Percentiles rank a stretch among this genome's conserved stretches.
These are phyloP conservation scores for Osmerus eperlanus DNA, from an alignment of 2,113 vertebrate genomes.

Conservation along the genomic window DNA sequence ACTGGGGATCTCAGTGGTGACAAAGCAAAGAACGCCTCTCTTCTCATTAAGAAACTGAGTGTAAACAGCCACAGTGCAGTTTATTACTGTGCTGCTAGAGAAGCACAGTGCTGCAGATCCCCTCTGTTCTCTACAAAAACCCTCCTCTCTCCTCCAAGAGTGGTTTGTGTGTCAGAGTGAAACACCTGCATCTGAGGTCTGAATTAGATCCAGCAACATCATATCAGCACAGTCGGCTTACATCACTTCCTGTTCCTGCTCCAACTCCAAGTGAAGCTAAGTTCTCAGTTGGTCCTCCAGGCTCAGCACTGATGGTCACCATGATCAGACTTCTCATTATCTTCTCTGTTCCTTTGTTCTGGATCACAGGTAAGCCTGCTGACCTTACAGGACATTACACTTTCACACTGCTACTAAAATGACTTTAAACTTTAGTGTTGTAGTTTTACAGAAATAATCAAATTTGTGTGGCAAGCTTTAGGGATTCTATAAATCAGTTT, in stretches of 20 bases:
- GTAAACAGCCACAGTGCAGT: conserved; percentile 26
- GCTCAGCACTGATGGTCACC: no score
- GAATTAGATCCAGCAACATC: not conserved
- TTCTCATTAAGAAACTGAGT: conserved; percentile 8
- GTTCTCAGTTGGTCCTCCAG: no score
- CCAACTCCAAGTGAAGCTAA: not conserved
- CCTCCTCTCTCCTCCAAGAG: not conserved
- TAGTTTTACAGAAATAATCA: no score
- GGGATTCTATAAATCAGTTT: no score
- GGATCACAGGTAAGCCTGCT: no score
- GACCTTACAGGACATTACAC: no score
- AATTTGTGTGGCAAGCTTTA: no score
- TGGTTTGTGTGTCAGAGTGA: not conserved
- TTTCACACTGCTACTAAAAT: no score
- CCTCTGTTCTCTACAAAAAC: conserved; percentile 41
- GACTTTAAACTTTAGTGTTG: no score
- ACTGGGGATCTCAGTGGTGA: conserved; percentile 6
- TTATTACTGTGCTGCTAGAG: conserved; percentile 49
- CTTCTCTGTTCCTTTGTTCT: no score
- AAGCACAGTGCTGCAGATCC: conserved; percentile 44
- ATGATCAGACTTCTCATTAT: no score
- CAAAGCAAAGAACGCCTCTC: not conserved
- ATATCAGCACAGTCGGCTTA: not conserved
- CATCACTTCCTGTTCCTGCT: conserved; percentile 4
- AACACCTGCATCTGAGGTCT: not conserved